phyloP scores from a whole-genome alignment of 2,797 vertebrate species.

The Notamacropus eugenii region DNA sequence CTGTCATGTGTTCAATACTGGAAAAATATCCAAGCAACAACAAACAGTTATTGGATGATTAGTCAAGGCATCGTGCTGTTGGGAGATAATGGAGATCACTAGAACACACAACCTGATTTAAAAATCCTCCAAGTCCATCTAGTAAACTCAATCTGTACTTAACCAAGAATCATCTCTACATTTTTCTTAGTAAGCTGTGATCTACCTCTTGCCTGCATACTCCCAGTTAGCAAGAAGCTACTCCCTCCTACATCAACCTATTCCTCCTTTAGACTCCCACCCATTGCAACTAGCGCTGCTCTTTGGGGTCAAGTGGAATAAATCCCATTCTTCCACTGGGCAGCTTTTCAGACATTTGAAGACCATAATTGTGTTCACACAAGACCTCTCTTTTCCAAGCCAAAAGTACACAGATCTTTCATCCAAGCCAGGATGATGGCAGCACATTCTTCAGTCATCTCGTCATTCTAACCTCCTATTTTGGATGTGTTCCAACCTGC shows the following conservation, averaged over 20 bases:
- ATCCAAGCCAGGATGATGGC: not conserved
- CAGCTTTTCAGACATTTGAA: not conserved
- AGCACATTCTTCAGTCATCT: not conserved
- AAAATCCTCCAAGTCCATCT: not conserved
- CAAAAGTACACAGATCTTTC: not conserved
- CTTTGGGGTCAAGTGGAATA: not conserved
- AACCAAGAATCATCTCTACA: not conserved
- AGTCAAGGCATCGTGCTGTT: not conserved
- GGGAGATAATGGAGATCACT: not conserved
- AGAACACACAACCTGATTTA: not conserved
- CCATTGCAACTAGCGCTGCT: not conserved
- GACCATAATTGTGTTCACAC: not conserved
- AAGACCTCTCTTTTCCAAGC: not conserved
- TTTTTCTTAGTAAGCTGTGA: not conserved
- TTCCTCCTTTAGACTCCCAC: not conserved
- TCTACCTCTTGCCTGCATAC: not conserved
- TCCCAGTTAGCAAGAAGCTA: not conserved
- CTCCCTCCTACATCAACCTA: not conserved
- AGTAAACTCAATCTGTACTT: not conserved
- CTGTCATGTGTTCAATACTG: not conserved
- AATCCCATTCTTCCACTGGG: not conserved
- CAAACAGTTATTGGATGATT: not conserved
- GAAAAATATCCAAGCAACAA: not conserved
- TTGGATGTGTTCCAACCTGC: not conserved
- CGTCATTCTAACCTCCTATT: not conserved